Percentiles rank a stretch among this genome's conserved stretches.
These are phyloP conservation scores for Neoarius graeffei DNA, from an alignment of 2,113 vertebrate genomes.

Conservation along the genomic window DNA sequence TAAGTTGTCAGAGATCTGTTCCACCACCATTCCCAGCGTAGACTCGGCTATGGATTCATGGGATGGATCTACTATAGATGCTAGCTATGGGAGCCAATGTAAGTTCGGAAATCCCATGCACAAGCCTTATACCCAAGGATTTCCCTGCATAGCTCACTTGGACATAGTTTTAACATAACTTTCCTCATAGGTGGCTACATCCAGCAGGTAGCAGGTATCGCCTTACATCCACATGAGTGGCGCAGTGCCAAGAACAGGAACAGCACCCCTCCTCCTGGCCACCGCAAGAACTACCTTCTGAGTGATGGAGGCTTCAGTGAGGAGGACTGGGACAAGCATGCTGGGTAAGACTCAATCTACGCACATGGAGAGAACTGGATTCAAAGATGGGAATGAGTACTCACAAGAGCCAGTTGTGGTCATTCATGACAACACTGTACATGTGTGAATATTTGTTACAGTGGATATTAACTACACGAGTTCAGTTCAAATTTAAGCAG, in stretches of 20 bases:
- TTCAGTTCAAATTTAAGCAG: background rate
- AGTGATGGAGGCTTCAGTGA: conserved; percentile 86
- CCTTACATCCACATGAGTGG: conserved; percentile 85
- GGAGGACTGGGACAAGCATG: conserved; percentile 89
- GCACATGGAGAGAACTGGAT: background rate
- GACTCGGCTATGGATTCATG: conserved; percentile 97
- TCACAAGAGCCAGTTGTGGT: background rate
- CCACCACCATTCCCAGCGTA: conserved; percentile 85
- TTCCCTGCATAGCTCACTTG: background rate
- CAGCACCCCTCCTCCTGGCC: conserved; percentile 78
- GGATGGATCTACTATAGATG: conserved; percentile 88
- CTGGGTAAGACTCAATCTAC: conserved; percentile 72
- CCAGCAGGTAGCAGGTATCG: conserved; percentile 78
- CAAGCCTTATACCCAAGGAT: background rate
- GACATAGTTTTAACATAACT: background rate
- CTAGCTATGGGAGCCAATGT: conserved; percentile 89
- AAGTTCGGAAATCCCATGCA: conserved; percentile 13
- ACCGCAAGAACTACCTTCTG: conserved; percentile 85
- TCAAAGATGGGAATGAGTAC: background rate
- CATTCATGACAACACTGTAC: background rate
- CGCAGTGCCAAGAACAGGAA: conserved; percentile 79
- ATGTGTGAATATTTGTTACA: background rate
- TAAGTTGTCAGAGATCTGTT: conserved; percentile 83
- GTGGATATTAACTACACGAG: background rate
- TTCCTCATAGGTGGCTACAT: conserved; percentile 75